A percentile compares a stretch with the other conserved stretches of the same genome.
phyloP scores from a whole-genome alignment of 2,797 vertebrate genomes.

The Sternarchorhynchus goeldii region DNA sequence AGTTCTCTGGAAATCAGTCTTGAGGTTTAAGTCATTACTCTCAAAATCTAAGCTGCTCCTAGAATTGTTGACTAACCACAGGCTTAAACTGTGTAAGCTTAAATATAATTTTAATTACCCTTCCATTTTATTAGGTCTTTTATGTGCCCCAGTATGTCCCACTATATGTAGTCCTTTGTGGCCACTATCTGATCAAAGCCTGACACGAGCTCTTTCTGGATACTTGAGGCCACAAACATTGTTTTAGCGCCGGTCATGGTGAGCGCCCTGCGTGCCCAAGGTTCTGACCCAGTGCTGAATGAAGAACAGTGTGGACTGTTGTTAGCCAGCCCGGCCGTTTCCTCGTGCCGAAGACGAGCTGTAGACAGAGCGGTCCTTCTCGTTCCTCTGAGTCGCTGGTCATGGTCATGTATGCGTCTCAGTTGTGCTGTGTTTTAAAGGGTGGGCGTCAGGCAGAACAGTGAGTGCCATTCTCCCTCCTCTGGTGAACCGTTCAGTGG shows the following conservation, averaged over 20 bases:
- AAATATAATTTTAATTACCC: no score
- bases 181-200: background rate
- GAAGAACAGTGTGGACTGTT: constrained; percentile 50
- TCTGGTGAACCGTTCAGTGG: constrained; percentile 8
- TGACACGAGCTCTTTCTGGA: constrained; percentile 9
- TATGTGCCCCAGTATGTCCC: no score
- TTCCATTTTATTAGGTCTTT: background rate
- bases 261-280: constrained; percentile 26
- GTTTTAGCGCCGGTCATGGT: constrained; percentile 34
- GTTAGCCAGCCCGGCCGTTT: constrained; percentile 34
- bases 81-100: background rate
- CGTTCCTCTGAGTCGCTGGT: constrained; percentile 43
- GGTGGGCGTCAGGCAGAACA: constrained; percentile 13
- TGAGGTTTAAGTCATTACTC: no score
- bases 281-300: constrained; percentile 42
- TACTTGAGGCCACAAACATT: constrained; percentile 44
- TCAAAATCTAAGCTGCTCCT: no score
- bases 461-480: constrained; percentile 23
- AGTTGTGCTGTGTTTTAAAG: constrained; percentile 8
- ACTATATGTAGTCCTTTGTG: background rate
- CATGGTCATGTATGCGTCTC: constrained; percentile 4
- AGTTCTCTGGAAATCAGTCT: no score
- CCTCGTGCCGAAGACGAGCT: constrained; percentile 25
- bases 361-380: constrained; percentile 52
- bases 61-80: no score